Evolutionary conservation across 1,140 invertebrate genomes (phyloP), one percentile per base, ranked within the genome.

Genomic region (Nautilus pompilius): DNA sequence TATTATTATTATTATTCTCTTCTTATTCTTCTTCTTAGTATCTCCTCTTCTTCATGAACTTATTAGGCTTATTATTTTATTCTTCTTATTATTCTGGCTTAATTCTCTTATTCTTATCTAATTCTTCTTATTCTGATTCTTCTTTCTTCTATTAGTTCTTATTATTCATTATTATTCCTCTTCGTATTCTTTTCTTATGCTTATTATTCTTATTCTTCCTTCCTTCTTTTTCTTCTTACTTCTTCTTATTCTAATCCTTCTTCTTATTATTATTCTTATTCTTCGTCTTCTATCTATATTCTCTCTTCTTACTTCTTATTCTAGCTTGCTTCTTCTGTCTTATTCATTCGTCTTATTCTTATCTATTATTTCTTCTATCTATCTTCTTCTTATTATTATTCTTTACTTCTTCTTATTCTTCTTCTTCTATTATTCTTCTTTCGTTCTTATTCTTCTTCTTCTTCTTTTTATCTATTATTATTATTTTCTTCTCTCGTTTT

Each of bases 401-500:
- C 36, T n/a, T 41, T n/a, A 10, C 36, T 41, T n/a, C 8, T n/a
- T 41, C 36, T 8, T n/a, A 10, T n/a, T 41, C 36, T 41, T 41
- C n/a, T n/a, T 41, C 36, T 41, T n/a, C n/a, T 41, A 41, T n/a
- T n/a, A 8, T 41, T n/a, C n/a, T n/a, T 41, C 36, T 41, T n/a
- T 41, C 36, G n/a, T n/a, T n/a, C n/a, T 41, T n/a, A 10, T n/a
- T 41, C 36, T 41, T n/a, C n/a, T 41, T 41, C 36, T 41, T n/a
- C n/a, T n/a, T 41, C n/a, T 10, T n/a, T 41, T 41, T n/a, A 8
- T 41, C 36, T 41, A 8, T 41, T n/a, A n/a, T n/a, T n/a, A 41
- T 41, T 15, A 1, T 41, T 41, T n/a, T 13, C 10, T 30, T 57
- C 5, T 30, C 33, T n/a, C 20, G 58, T 5, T 60, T 46, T 73